Evolutionary conservation across 2,113 vertebrate genomes (phyloP), one percentile per base, ranked within the genome.

Genomic region (Calyptommatus sinebrachiatus): DNA sequence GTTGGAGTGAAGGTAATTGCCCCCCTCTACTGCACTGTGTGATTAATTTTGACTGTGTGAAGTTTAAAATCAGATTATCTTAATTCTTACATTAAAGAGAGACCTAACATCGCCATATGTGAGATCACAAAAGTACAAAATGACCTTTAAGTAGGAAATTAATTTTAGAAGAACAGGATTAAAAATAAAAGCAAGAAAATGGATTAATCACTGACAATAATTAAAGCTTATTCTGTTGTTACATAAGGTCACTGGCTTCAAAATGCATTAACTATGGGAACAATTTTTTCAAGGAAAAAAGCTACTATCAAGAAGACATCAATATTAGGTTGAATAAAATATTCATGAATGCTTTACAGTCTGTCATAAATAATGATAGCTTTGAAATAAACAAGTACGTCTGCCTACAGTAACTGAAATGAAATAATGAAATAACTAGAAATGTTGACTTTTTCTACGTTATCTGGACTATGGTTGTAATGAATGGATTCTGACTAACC

Each of bases 171-270:
- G 68, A 69, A 81, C 79, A 61, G n/a, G 63, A 60, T 60, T 75
- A 74, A 81, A 81, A 74, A 81, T 81, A 81, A 81, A 74, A 74
- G 63, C 63, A 74, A 74, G 63, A 8, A 22, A 80, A 80, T 70
- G 29, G 63, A 45, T 74, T 81, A 80, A 80, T 80, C 79, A 74
- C 31, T 50, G 31, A 60, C 18, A 22, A 75, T 74, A 81, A 81
- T 75, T 67, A 81, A 74, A 73, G 72, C 79, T 69, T 74, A 46
- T 81, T 74, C 71, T 46, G 50, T 68, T 75, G 63, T 68, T 75
- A 74, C 20, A 81, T 68, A 81, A 81, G 71, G 79, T 60, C 63
- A 46, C n/a, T 74, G 18, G 24, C 48, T 68, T 81, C 31, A 74
- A 61, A 74, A 22, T 48, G 57, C 50, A 68, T 81, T 81, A 81